These are phyloP conservation scores for Campylorhamphus procurvoides DNA, from an alignment of 2,113 vertebrate genomes.

Conservation along the genomic window DNA sequence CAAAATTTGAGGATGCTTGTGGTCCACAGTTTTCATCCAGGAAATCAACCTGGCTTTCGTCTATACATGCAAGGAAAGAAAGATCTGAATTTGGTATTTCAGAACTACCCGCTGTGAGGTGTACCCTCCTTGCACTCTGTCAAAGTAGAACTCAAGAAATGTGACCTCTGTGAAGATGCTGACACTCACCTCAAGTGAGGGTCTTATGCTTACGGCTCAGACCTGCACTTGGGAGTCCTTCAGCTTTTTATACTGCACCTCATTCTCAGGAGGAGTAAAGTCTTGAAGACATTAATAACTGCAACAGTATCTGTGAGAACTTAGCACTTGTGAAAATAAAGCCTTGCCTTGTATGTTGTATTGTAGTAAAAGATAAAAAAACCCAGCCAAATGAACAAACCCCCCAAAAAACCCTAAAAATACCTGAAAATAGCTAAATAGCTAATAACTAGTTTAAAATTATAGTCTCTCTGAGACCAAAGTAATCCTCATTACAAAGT, in stretches of 20 bases:
- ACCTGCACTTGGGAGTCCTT: not conserved
- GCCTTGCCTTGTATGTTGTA: not conserved
- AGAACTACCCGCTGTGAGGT: not conserved
- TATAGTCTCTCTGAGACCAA: not conserved
- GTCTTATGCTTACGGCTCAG: not conserved
- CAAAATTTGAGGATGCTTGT: not conserved
- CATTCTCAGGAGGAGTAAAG: not conserved
- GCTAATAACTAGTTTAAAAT: not conserved
- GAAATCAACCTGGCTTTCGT: not conserved
- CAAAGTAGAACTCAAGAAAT: not conserved
- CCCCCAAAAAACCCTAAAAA: not conserved
- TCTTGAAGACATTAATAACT: not conserved
- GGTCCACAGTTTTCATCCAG: not conserved
- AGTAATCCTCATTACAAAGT: not conserved
- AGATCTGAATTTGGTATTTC: not conserved
- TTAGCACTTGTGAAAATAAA: not conserved
- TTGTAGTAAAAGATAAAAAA: not conserved
- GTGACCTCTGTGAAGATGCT: fast-evolving
- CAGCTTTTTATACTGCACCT: not conserved
- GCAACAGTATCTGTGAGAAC: not conserved
- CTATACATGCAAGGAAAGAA: not conserved
- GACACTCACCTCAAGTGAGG: not conserved
- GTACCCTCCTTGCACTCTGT: not conserved
- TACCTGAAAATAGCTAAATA: not conserved
- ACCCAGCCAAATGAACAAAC: not conserved